Evolutionary conservation across 2,113 vertebrate species (phyloP), one percentile per base, ranked within the genome.

Genomic region (Dunckerocampus dactyliophorus): DNA sequence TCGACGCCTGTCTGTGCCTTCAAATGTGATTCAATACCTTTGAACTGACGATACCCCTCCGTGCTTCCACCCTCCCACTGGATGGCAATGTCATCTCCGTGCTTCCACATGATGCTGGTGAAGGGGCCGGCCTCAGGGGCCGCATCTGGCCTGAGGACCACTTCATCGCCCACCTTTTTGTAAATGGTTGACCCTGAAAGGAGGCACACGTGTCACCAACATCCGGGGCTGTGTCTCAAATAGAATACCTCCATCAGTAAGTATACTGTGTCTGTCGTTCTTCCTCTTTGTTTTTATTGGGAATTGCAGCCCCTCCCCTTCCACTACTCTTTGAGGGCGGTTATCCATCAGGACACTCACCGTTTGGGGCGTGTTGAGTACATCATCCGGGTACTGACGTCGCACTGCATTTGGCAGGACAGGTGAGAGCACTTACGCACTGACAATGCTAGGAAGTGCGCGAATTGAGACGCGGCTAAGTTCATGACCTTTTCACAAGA

Each of bases 11-110:
- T 21, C 0, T 13, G 4, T 14, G 4, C 4, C 42, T 28, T 43
- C 39, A 2, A 19, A 28, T 28, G 21, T n/a, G 14, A 47, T 28
- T 12, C 21, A 6, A 0, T 61, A 87, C 86, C 22, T 61, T 1
- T 0, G 20, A 83, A 86, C 0, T 66, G 55, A 13, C 49, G 34
- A 10, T 16, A 67, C 0, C 0, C 0, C 0, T 20, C 8, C 0
- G 9, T 0, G 0, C 0, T 1, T 0, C 0, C 0, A 8, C 2
- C 45, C 0, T 72, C 69, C 69, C 58, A 74, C 0, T 71, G 20
- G 3, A 65, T 37, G 15, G 61, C 76, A 0, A 63, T 6, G 65
- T 73, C 0, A 0, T 0, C 0, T 2, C 45, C 60, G 1, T 52
- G 20, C 21, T 51, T 71, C 82, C 82, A 83, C 0, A 9, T 0